Evolutionary conservation across 2,113 vertebrate species (phyloP), one percentile per base, ranked within the genome.

Genomic region (Cettia cetti): DNA sequence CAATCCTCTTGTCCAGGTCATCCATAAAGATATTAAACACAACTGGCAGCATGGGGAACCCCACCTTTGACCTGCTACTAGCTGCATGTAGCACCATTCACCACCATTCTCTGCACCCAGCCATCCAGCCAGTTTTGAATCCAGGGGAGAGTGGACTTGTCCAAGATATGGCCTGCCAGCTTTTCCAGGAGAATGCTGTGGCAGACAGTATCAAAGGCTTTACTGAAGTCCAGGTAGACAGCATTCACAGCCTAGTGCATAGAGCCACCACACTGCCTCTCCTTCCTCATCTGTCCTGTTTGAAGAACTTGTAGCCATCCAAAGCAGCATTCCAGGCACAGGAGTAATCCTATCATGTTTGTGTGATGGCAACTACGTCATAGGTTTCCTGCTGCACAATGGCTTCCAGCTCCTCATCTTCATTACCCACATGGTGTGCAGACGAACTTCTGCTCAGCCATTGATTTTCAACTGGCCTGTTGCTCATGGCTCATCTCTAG

Each of bases 331-430:
- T 37, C 18, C 31, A 57, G 31, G 39, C 50, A 65, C 42, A 56
- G 1, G 5, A 37, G 22, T 37, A 12, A 33, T 33, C 15, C 27
- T 15, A 27, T 18, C 12, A 42, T 6, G 8, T 50, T 42, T 33
- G 5, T 15, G 21, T 33, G 21, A 80, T 15, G 26, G 14, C 0
- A 0, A 28, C 10, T 16, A 6, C 22, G 6, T 57, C 50, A 37
- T 1, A 49, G 9, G 2, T 33, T 33, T 65, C 31, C 44, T 16
- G 10, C 31, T 23, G 18, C 27, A 33, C 33, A 44, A 3, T 2
- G 31, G 12, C 42, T 57, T 65, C 31, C 37, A 44, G 15, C 18
- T 37, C 18, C 8, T 50, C 18, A 8, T 27, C 37, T 20, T 50
- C 33, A 42, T 24, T 44, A 22, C 22, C 15, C 23, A 14, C 3